These are phyloP conservation scores for Monomorium pharaonis DNA, from an alignment of 1,140 invertebrate genomes.

Conservation along the genomic window DNA sequence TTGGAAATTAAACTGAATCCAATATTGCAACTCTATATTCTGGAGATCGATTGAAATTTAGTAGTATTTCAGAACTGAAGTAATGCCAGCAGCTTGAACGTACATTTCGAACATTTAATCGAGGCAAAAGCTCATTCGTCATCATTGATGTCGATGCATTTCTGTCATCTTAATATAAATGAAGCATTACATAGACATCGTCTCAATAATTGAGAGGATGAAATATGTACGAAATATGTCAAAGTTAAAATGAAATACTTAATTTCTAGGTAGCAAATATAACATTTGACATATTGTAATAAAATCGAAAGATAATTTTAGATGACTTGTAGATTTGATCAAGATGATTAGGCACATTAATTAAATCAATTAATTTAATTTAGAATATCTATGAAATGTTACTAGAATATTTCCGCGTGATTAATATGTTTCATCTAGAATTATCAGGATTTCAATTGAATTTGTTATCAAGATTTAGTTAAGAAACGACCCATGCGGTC, in stretches of 20 bases:
- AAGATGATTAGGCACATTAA: not conserved
- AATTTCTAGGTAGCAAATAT: not conserved
- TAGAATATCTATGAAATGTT: not conserved
- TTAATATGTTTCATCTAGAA: not conserved
- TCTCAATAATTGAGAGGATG: not conserved
- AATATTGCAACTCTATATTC: not conserved
- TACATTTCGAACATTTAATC: not conserved
- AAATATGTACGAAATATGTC: not conserved
- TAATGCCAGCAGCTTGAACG: not conserved
- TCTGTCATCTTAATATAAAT: not conserved
- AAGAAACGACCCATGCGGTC: constrained; percentile 34
- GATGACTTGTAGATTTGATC: not conserved
- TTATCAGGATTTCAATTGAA: constrained; percentile 18
- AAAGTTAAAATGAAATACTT: not conserved
- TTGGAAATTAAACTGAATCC: constrained; percentile 6
- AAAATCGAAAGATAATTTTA: not conserved
- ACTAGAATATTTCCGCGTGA: not conserved
- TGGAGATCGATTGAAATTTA: constrained; percentile 9
- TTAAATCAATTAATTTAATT: not conserved
- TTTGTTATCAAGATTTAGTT: constrained; percentile 51
- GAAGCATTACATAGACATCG: constrained; percentile 9
- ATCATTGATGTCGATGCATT: not conserved
- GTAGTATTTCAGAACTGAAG: not conserved
- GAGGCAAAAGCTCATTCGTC: not conserved
- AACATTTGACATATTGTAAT: not conserved